Base-by-base conservation (phyloP, 2,797 vertebrate species). In the Betta splendens region DNA sequence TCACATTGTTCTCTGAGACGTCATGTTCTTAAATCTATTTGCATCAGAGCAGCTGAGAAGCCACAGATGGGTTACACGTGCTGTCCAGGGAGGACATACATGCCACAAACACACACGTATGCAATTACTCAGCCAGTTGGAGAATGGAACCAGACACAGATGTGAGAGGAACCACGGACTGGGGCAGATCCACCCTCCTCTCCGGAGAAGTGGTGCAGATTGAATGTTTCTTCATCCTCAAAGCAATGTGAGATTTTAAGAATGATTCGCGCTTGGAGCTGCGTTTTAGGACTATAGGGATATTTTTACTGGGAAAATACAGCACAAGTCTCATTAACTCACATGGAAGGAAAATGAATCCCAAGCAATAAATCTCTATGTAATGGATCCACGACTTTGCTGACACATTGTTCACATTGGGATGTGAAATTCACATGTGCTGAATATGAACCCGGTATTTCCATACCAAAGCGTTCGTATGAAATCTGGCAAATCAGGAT, bases 131-230 rank as follows among this genome's bases (percentile, higher is more conserved):
- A 45, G 50, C 77, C 58, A 66, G 63, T 71, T 68, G 58, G 52
- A 70, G 70, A 54, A 54, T 52, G 21, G 60, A 72, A 87, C 89
- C 58, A 69, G 62, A 63, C 50, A 81, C 89, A 90, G 86, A 89
- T 91, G 87, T 87, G 64, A 55, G 62, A 58, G 56, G 76, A 74
- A 78, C 43, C 55, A 60, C 76, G 76, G 75, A 74, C 77, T 77
- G 50, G 58, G 74, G 49, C 59, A 61, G 36, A 69, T 77, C 73
- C 80, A 72, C 77, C 77, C 71, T 62, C 7, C 5, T 55, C 35
- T 80, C 79, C 39, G 50, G 68, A 80, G 85, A 55, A 69, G 66
- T 70, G 47, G 55, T 62, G 64, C 43, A 3, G 28, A 64, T 51
- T 52, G 5, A 61, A 40, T 36, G 31, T 63, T 56, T 62, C 21